Percentiles rank a stretch among this genome's conserved stretches.
Conservation (phyloP, 1,140 invertebrate genomes). For the Campoletis sonorensis region DNA sequence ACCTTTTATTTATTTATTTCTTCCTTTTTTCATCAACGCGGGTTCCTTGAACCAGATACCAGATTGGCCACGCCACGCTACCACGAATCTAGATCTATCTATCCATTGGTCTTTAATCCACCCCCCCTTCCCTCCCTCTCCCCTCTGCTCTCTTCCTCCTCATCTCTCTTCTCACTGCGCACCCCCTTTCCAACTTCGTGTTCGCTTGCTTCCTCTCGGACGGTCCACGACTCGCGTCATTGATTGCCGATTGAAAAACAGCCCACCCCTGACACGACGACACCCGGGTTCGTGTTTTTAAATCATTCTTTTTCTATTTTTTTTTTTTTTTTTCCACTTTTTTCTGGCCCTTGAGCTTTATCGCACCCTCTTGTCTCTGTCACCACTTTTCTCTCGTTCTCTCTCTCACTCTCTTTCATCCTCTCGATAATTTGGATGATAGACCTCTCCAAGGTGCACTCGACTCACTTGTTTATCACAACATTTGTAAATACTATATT, state of each 20-base stretch:
- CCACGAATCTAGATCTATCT: conserved; percentile 76
- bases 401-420: conserved; percentile 19
- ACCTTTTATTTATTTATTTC: conserved; percentile 23
- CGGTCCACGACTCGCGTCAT: conserved; percentile 68
- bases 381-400: neutral
- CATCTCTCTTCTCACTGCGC: neutral
- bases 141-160: neutral
- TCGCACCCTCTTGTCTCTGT: conserved; percentile 33
- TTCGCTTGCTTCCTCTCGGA: neutral
- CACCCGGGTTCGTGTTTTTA: conserved; percentile 20
- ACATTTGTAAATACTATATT: no score
- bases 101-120: conserved; percentile 71
- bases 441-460: neutral
- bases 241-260: conserved; percentile 74
- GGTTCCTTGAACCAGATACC: conserved; percentile 77
- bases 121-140: conserved; percentile 4
- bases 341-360: neutral
- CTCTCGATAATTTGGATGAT: neutral
- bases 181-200: no score
- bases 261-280: conserved; percentile 36
- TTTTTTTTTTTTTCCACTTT: conserved; percentile 12
- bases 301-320: conserved; percentile 7
- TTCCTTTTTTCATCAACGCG: conserved; percentile 50
- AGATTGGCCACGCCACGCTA: conserved; percentile 72
- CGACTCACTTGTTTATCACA: no score